Evolutionary conservation across 2,888 invertebrate genomes (phyloP).

Genomic region (Drosophila leonis): DNA sequence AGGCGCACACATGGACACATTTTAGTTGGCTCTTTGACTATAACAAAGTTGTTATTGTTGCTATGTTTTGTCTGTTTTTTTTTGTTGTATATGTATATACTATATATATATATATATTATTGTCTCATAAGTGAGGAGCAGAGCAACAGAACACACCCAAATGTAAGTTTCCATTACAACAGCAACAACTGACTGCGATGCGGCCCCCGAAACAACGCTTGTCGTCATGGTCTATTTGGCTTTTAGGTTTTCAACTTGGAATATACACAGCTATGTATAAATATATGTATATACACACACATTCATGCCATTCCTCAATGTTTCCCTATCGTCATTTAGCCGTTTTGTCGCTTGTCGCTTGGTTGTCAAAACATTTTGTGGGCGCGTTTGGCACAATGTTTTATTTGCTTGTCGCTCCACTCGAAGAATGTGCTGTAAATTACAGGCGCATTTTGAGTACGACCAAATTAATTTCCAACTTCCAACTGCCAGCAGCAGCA

Average conservation of each 20-base stretch:
- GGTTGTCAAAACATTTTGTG: constrained; percentile 51
- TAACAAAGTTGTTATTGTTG: constrained; percentile 24
- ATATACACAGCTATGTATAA: constrained; percentile 7
- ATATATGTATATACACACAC: neutral
- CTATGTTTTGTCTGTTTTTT: neutral
- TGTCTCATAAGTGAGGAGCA: constrained; percentile 42
- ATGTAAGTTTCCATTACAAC: constrained; percentile 44
- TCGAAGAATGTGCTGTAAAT: constrained; percentile 47
- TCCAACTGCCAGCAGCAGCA: constrained; percentile 20
- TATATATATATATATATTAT: constrained; percentile 20
- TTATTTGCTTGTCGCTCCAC: constrained; percentile 55
- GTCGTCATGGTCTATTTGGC: constrained; percentile 74
- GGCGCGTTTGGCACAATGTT: constrained; percentile 68
- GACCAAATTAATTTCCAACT: constrained; percentile 42
- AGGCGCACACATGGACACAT: constrained; percentile 36
- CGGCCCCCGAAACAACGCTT: constrained; percentile 33
- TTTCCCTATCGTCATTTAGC: constrained; percentile 29
- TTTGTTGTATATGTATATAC: neutral
- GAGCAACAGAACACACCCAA: constrained; percentile 60
- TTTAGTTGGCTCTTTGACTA: constrained; percentile 36
- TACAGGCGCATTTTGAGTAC: constrained; percentile 34
- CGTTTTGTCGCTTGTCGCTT: constrained; percentile 33
- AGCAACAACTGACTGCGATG: constrained; percentile 21
- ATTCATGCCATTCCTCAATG: constrained; percentile 19
- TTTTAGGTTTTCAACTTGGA: constrained; percentile 61